A percentile compares a stretch with the other conserved stretches of the same genome.
Evolutionary conservation across 1,140 invertebrate species (phyloP).

Genomic region (Bombus superbus): DNA sequence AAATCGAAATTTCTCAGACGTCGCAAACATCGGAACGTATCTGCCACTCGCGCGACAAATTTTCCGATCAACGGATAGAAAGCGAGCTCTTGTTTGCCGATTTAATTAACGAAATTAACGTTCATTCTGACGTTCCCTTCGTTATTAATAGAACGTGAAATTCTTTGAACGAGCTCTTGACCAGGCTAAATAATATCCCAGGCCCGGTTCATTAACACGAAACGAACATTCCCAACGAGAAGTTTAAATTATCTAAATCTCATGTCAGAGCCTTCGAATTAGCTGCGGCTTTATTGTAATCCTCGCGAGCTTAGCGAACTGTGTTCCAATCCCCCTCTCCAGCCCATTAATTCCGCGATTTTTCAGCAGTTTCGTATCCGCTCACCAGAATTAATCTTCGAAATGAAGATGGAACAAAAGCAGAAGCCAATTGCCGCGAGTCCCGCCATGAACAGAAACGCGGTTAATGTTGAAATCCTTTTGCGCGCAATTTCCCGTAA

Average conservation of each 20-base stretch:
- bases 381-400: slow-evolving; percentile 24
- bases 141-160: neutral
- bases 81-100: neutral
- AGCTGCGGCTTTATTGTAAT: slow-evolving; percentile 2
- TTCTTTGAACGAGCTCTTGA: neutral
- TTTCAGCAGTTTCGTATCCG: slow-evolving; percentile 18
- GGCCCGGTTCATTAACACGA: neutral
- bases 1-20: too few relatives aligned
- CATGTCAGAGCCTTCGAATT: slow-evolving; percentile 5
- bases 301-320: neutral
- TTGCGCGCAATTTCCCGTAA: neutral
- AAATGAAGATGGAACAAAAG: slow-evolving; percentile 32
- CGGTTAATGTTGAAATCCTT: slow-evolving; percentile 11
- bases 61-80: neutral
- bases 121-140: neutral
- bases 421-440: slow-evolving; percentile 28
- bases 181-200: neutral
- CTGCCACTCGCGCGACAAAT: too few relatives aligned
- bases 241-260: slow-evolving; percentile 27
- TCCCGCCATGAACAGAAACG: slow-evolving; percentile 3
- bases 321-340: neutral
- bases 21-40: too few relatives aligned
- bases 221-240: neutral
- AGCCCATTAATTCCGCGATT: slow-evolving; percentile 29
- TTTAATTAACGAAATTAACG: neutral